Base-by-base conservation (phyloP, 1,140 invertebrate species). In the Bicyclus anynana region DNA sequence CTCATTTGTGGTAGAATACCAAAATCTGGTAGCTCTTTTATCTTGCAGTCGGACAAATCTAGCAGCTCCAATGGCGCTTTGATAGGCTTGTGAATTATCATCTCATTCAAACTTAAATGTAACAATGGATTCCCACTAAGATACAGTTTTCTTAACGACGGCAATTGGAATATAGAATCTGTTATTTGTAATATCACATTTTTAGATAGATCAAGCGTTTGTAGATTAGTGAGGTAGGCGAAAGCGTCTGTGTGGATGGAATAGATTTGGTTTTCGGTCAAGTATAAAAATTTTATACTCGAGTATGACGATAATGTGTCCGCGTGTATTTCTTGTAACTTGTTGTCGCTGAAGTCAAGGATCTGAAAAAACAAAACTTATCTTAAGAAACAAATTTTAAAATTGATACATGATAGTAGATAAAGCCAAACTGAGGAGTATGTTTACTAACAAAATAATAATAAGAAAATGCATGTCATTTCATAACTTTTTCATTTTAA, bases 291-390 rank as follows among this genome's bases (percentile, higher is more conserved):
- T 63, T 90, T 90, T 46, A 93, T 71, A 64, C 89, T 89, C 10
- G 86, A 80, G 63, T 92, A 92, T 21, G 80, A 79, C 18, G 81
- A 76, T 62, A 93, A 89, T 48, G 91, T 91, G 59, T 86, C 75
- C 51, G 78, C 78, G 58, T 78, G 81, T 26, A 93, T 59, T 72
- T 92, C 91, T 72, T 89, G 87, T 55, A 93, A 89, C 76, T 91
- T 90, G 77, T 93, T 93, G 59, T 88, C 89, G 27, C 91, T 90
- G 79, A 92, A 89, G 69, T 93, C 91, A n/a, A 93, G 77, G 54
- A 92, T 90, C 92, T 93, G 84, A 26, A 60, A 60, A n/a, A 35
- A 23, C 2, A 23, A 4, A 23, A 23, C n/a, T n/a, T n/a, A n/a
- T n/a, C n/a, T n/a, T n/a, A n/a, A n/a, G 33, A 53, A 37, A 46